Evolutionary conservation across 2,113 vertebrate species (phyloP).

Genomic region (Stigmatopora nigra): DNA sequence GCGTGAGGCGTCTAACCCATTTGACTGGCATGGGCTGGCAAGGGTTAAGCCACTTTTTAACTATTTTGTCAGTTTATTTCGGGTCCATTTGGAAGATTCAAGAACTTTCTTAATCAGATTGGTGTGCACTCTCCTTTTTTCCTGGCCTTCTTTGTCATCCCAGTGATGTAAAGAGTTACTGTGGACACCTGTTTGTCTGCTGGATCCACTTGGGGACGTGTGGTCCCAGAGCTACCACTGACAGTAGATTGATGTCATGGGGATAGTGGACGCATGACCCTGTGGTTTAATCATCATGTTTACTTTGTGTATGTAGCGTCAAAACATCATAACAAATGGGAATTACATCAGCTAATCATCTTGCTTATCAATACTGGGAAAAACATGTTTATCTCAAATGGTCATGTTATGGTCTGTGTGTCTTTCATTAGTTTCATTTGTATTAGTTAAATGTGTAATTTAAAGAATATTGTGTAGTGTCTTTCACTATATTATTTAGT

Average conservation of each 20-base stretch:
- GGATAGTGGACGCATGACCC: slow-evolving; percentile 45
- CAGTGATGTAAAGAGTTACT: background rate
- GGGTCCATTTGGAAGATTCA: no score
- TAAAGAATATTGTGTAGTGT: background rate
- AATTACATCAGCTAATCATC: slow-evolving; percentile 25
- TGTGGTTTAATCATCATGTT: slow-evolving; percentile 45
- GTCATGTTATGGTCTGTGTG: background rate
- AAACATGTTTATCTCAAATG: background rate
- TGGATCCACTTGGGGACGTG: background rate
- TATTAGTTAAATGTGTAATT: no score
- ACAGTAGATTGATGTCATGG: slow-evolving; percentile 8
- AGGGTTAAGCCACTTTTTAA: no score
- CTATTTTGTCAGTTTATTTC: no score
- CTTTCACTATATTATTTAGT: background rate
- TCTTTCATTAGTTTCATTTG: background rate
- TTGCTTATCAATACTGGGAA: slow-evolving; percentile 1
- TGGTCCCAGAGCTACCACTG: background rate
- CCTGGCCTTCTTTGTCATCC: background rate
- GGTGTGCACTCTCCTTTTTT: background rate
- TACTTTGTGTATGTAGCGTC: slow-evolving; percentile 17
- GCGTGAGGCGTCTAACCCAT: no score
- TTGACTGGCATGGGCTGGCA: no score
- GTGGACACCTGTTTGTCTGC: background rate
- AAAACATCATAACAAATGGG: slow-evolving; percentile 10
- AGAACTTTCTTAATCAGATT: no score